Evolutionary conservation across 2,797 vertebrate genomes (phyloP).

Genomic region (Pangasius mekongensis): DNA sequence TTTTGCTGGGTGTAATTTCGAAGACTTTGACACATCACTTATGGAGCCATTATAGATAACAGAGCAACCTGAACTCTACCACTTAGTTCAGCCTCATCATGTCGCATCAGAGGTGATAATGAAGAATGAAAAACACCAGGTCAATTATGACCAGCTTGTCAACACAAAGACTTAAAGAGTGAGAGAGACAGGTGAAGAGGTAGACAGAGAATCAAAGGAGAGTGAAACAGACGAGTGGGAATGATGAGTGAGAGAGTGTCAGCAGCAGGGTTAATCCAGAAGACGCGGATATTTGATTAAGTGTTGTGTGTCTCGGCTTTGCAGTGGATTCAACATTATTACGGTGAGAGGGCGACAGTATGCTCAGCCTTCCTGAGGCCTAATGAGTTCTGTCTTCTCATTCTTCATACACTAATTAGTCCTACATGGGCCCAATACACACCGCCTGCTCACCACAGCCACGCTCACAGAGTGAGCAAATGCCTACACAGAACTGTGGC

Average conservation of each 20-base stretch:
- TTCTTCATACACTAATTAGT: constrained; percentile 75
- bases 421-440: constrained; percentile 41
- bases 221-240: constrained; percentile 25
- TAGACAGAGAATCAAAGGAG: constrained; percentile 35
- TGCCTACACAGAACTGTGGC: neutral
- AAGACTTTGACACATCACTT: neutral
- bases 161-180: neutral
- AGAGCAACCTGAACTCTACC: constrained; percentile 25
- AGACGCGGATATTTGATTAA: constrained; percentile 65
- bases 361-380: constrained; percentile 61
- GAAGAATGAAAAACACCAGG: constrained; percentile 53
- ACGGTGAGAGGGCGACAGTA: constrained; percentile 71
- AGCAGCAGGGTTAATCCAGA: constrained; percentile 68
- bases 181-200: constrained; percentile 25
- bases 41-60: constrained; percentile 13
- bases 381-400: constrained; percentile 76
- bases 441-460: constrained; percentile 20
- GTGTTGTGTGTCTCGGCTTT: constrained; percentile 56
- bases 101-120: constrained; percentile 60
- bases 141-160: constrained; percentile 38
- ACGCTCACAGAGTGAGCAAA: constrained; percentile 37
- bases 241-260: constrained; percentile 51
- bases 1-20: neutral
- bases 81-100: constrained; percentile 66
- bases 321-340: constrained; percentile 74